Base-by-base conservation (phyloP, 2,113 vertebrate genomes). In the Thinocorus orbignyianus region DNA sequence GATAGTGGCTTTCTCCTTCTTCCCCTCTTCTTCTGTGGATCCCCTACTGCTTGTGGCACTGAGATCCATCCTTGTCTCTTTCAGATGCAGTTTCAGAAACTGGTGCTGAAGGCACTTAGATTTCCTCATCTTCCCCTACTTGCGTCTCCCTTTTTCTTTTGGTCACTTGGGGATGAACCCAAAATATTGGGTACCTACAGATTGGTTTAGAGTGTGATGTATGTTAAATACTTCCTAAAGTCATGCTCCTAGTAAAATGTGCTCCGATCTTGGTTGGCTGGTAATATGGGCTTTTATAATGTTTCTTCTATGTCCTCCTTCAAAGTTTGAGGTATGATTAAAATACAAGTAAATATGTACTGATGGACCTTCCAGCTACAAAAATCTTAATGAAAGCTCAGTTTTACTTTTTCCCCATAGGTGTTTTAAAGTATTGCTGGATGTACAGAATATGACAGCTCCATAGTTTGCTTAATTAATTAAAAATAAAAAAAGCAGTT, bases 11-110 rank as follows among this genome's bases (percentile, higher is more conserved):
- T 68, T 73, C 14, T 54, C 31, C 58, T 80, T 80, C 46, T 51
- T 19, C 2, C 2, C 2, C 24, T 48, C 7, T 54, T 54, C 1
- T 1, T 57, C 42, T 68, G 46, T 64, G 48, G 33, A n/a, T 86
- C 30, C 7, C 18, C 6, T 65, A 1, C 42, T 64, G 9, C 15
- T 42, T 11, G 7, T 1, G 13, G 25, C 23, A 6, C 3, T 31
- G 19, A 39, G 44, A 48, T 89, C 33, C 6, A 11, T 72, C 44
- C 17, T 77, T 87, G 19, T 42, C 22, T 37, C 9, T 28, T 35
- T 37, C 33, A 84, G 58, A 31, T 69, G 39, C 31, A 10, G 17
- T 48, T 83, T 83, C 17, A 77, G 11, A 76, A 54, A 77, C 1
- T 0, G 0, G 7, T 65, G 44, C 49, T 81, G 25, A 57, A 81